These are phyloP conservation scores for Mobula birostris DNA, from an alignment of 2,113 vertebrate genomes.

Conservation along the genomic window DNA sequence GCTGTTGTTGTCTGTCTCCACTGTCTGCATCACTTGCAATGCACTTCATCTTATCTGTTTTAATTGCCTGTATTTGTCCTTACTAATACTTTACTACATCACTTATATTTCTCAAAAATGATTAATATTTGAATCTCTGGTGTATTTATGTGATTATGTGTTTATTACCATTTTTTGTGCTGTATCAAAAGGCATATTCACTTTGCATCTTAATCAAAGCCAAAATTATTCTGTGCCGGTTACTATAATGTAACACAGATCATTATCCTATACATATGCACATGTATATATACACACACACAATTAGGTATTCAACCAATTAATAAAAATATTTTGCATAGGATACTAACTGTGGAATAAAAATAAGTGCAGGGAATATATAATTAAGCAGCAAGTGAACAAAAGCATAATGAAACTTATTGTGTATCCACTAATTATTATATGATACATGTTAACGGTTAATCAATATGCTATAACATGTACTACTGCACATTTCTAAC, in stretches of 20 bases:
- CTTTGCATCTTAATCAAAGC: conserved; percentile 31
- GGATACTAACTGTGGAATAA: neutral
- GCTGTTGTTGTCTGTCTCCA: neutral
- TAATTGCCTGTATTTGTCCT: neutral
- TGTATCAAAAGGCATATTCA: conserved; percentile 26
- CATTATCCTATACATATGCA: no score
- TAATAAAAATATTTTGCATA: conserved; percentile 14
- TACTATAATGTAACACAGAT: neutral
- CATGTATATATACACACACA: neutral
- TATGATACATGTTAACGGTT: neutral
- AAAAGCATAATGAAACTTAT: neutral
- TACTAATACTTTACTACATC: conserved; percentile 17
- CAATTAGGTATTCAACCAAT: conserved; percentile 6
- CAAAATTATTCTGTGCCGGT: conserved; percentile 11
- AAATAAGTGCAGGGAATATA: neutral
- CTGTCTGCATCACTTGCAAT: neutral
- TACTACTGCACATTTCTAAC: neutral
- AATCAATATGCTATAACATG: neutral
- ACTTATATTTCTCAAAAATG: conserved; percentile 29
- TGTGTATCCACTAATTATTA: neutral
- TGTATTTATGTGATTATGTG: conserved; percentile 26
- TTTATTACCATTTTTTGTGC: conserved; percentile 17
- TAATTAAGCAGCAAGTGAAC: neutral
- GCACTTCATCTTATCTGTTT: neutral
- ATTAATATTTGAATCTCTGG: neutral